Base-by-base conservation (phyloP, 2,113 vertebrate genomes). In the Pachycephala philippinensis region DNA sequence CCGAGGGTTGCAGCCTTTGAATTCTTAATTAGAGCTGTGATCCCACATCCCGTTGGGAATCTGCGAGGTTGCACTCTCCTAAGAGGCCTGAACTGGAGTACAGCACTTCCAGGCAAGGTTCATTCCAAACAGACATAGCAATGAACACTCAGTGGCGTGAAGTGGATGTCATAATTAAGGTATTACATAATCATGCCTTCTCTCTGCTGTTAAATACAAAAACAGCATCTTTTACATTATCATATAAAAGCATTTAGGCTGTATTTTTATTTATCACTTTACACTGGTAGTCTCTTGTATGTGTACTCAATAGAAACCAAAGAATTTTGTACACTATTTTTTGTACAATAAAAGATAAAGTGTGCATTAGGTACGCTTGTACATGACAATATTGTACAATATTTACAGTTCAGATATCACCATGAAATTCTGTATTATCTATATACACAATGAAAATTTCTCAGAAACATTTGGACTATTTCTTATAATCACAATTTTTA, bases 271-370 rank as follows among this genome's bases (percentile, higher is more conserved):
- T 98, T 98, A 98, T 98, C 98, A 98, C 98, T 99, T 98, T 98
- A 98, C 98, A 98, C 97, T 98, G 98, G 97, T 98, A 98, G 97
- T 98, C 98, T 98, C 98, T 98, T 97, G 98, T 98, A 98, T 98
- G 98, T 98, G 98, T 97, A 98, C 98, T 99, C 98, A 98, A 99
- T 99, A 99, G 98, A 99, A 99, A 99, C 98, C 99, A 99, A 98
- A 99, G 98, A 98, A 99, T 98, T 99, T 99, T 99, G 99, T 99
- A 99, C 99, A 99, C 98, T 99, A 99, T 98, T 98, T 98, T 99
- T 99, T 99, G 99, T 99, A 99, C 99, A 99, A 99, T 99, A 99
- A 99, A 99, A 99, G 99, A 99, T 99, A 99, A 99, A 99, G 98
- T 99, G 99, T 99, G 99, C 99, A 99, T 99, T 99, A 99, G 98